phyloP scores from a whole-genome alignment of 1,140 invertebrate species.

The Aphidius ervi region DNA sequence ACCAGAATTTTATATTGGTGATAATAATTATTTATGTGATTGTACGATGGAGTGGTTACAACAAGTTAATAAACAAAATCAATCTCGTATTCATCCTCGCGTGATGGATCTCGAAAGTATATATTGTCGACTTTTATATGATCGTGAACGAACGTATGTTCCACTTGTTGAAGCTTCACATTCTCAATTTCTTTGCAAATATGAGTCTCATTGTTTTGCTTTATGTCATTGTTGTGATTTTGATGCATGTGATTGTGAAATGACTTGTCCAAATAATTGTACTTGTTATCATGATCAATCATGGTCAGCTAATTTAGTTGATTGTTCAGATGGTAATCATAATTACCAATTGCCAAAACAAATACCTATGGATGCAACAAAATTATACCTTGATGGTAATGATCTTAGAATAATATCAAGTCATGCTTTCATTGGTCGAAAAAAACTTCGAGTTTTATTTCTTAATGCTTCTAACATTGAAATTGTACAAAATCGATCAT shows the following conservation, averaged over 20 bases:
- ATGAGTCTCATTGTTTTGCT: conserved; percentile 85
- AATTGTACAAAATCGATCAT: conserved; percentile 81
- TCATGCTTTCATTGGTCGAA: conserved; percentile 87
- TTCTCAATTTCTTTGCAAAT: conserved; percentile 87
- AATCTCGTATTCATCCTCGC: conserved; percentile 75
- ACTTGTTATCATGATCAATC: conserved; percentile 89
- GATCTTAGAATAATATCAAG: conserved; percentile 71
- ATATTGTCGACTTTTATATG: conserved; percentile 82
- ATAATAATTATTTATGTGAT: conserved; percentile 87
- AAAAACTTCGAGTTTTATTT: conserved; percentile 76
- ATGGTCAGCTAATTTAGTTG: conserved; percentile 88
- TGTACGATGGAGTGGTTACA: conserved; percentile 83
- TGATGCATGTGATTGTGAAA: conserved; percentile 91
- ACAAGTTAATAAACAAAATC: conserved; percentile 73
- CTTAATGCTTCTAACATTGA: conserved; percentile 84
- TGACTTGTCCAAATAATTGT: conserved; percentile 88
- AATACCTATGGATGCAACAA: conserved; percentile 90
- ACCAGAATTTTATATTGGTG: conserved; percentile 86
- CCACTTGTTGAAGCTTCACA: conserved; percentile 78
- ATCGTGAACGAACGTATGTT: conserved; percentile 72
- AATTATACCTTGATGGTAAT: conserved; percentile 86
- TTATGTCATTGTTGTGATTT: conserved; percentile 91
- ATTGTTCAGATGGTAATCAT: conserved; percentile 76
- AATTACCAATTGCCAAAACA: conserved; percentile 68
- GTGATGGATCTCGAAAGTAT: conserved; percentile 85